Evolutionary conservation across 1,140 invertebrate genomes (phyloP), one percentile per base, ranked within the genome.

Genomic region (Eueides isabella): DNA sequence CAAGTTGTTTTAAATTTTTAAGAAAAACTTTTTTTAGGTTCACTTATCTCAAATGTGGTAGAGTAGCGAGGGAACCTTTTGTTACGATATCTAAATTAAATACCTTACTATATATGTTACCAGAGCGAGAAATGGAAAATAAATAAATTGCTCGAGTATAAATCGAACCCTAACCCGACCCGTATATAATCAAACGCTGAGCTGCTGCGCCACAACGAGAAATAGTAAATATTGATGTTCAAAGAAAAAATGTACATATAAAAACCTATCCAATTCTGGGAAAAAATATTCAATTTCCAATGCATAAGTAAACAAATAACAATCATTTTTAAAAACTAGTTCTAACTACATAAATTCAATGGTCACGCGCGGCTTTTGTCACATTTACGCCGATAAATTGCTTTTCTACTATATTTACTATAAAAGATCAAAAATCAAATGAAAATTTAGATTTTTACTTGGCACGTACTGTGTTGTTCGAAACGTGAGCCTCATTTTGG

Each of bases 341-440:
- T 55, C 9, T 55, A 23, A 55, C 19, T 6, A 44, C 41, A 55
- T 2, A 55, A 55, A 55, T 55, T 55, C 44, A 55, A 55, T 26
- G 44, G 44, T 55, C 44, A 55, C 48, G 48, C 48, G 48, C 48
- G n/a, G 23, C 48, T 55, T 55, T 55, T 55, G 48, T 55, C 48
- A 55, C 48, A 55, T 55, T 55, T 55, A 19, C 26, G n/a, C 48
- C 2, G 9, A 19, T 12, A 55, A 55, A 55, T 55, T 55, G 48
- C 19, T 55, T 55, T 55, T 55, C 48, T 55, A 55, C 19, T 11
- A 23, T 55, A 55, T 55, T 55, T 55, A 23, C 19, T 55, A 55
- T 26, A 55, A 55, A 55, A 55, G 19, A 23, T 55, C 9, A 55
- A 55, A 55, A 55, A 55, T 55, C 23, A 26, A 26, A 55, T 55